These are phyloP conservation scores for Coregonus ussuriensis DNA, from an alignment of 2,797 vertebrate species.

Conservation along the genomic window DNA sequence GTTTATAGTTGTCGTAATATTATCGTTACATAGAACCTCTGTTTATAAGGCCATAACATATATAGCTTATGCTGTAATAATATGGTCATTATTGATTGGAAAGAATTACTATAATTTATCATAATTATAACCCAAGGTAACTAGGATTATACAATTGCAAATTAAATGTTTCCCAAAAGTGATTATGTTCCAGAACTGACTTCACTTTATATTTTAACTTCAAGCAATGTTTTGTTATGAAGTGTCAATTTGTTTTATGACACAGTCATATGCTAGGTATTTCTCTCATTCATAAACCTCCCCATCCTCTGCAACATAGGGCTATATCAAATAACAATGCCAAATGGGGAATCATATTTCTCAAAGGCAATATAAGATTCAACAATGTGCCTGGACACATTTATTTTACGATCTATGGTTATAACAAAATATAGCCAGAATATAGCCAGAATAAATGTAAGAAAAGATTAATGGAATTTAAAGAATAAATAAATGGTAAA, in stretches of 20 bases:
- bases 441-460: too few species aligned
- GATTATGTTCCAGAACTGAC: background rate
- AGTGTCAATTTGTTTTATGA: background rate
- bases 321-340: conserved; percentile 34
- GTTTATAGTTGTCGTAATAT: conserved; percentile 58
- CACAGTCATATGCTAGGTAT: background rate
- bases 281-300: conserved; percentile 12
- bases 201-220: background rate
- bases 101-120: background rate
- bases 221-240: background rate
- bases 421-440: background rate
- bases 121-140: background rate
- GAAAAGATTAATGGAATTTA: too few species aligned
- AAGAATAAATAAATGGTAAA: background rate
- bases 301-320: conserved; percentile 26
- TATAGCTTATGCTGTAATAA: conserved; percentile 35
- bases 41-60: conserved; percentile 57
- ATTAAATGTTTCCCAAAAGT: conserved; percentile 4
- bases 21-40: conserved; percentile 49
- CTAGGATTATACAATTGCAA: background rate
- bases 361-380: conserved; percentile 33
- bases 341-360: conserved; percentile 28
- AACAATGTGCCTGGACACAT: conserved; percentile 28
- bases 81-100: conserved; percentile 47
- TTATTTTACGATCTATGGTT: conserved; percentile 11